Evolutionary conservation across 1,140 invertebrate genomes (phyloP).

Genomic region (Pinna nobilis): DNA sequence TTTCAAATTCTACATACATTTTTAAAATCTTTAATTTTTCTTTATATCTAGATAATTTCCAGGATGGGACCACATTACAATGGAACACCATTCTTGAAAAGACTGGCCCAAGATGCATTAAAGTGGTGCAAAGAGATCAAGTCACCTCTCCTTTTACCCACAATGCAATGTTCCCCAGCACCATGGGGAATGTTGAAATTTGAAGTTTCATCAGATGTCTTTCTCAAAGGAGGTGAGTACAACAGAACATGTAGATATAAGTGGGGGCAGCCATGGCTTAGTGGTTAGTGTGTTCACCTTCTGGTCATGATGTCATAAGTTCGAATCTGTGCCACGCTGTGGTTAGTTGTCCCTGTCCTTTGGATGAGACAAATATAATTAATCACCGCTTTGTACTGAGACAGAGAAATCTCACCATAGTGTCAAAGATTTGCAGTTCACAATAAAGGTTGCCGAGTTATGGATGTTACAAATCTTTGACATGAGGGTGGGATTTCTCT

Average conservation of each 20-base stretch:
- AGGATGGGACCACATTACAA: constrained; percentile 39
- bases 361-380: too few species aligned
- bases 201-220: constrained; percentile 10
- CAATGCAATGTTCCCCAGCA: constrained; percentile 33
- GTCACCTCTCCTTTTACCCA: constrained; percentile 42
- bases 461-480: too few species aligned
- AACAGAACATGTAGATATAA: too few species aligned
- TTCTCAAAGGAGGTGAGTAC: not conserved
- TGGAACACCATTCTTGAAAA: constrained; percentile 32
- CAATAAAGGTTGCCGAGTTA: too few species aligned
- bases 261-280: too few species aligned
- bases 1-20: not conserved
- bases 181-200: constrained; percentile 45
- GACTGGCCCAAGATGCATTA: constrained; percentile 38
- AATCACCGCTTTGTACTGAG: too few species aligned
- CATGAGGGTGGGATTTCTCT: too few species aligned
- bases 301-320: too few species aligned
- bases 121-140: constrained; percentile 34
- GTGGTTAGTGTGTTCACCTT: too few species aligned
- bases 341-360: too few species aligned
- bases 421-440: too few species aligned
- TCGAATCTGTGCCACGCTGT: too few species aligned
- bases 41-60: not conserved
- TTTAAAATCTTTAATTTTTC: not conserved
- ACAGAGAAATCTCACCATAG: not conserved